Evolutionary conservation across 2,888 invertebrate genomes (phyloP), one percentile per base, ranked within the genome.

Genomic region (Vanessa cardui): DNA sequence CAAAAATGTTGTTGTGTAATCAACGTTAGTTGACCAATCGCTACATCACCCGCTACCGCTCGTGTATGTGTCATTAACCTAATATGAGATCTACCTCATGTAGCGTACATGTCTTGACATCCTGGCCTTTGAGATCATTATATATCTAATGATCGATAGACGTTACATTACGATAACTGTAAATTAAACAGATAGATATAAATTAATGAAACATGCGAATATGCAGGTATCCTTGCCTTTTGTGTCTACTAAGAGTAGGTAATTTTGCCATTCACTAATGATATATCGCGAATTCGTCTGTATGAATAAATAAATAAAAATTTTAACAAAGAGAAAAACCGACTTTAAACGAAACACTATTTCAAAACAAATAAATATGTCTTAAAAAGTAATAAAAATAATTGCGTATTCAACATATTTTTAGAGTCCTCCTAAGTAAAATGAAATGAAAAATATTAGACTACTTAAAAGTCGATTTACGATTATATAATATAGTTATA

Each of bases 71-170:
- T 8, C 18, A 21, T 21, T 7, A 18, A 31, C 31, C 18, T 63
- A 50, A 56, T 20, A 39, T 58, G n/a, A 33, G 59, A 61, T 61
- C 31, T 54, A 58, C 21, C 18, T 26, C 39, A 61, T 61, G 61
- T 50, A 46, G 69, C 59, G 46, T 58, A 39, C 66, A 63, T 69
- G 56, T 21, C 64, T 58, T 64, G 69, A 69, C 71, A 66, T 66
- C 66, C 61, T 71, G 64, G 58, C 71, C 69, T 66, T 58, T 52
- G 47, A 62, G 69, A 71, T 69, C 64, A 71, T 71, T 69, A 66
- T 58, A 64, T 58, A 64, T 67, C 66, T 69, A 71, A 71, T 71
- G 69, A 71, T 66, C 66, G 69, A 66, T 63, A 71, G 66, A 68
- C 58, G 64, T 64, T 66, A 66, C 62, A 58, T 71, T 71, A 69